Base-by-base conservation (phyloP, 2,797 vertebrate species). In the Pangasius larnaudii region DNA sequence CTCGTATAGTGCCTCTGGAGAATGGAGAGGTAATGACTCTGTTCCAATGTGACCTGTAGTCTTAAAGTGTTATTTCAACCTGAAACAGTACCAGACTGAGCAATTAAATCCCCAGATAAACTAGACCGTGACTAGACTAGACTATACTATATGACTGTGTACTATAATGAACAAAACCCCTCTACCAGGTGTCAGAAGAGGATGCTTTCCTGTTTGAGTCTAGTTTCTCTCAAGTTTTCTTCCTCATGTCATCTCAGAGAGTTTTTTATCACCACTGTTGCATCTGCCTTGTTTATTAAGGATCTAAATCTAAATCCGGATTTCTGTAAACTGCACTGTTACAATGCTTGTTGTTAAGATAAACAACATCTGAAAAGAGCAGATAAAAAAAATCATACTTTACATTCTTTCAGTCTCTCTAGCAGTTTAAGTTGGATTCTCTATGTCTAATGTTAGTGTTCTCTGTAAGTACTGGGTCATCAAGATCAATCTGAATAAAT, bases 1-100 rank as follows among this genome's bases (percentile, higher is more conserved):
- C 98, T 0, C 95, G 98, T 0, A 99, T 99, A 0, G 98, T 99
- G 63, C 98, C 98, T 0, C 94, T 99, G 93, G 98, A 99, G 91
- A 99, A 99, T 0, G 98, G 98, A 91, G 98, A 99, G 97, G 98
- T 99, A 89, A 71, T 24, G 24, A 5, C 19, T 71, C 39, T 78
- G 3, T 7, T 22, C n/a, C 83, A 61, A 7, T n/a, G 6, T 19
- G 59, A 74, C n/a, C 1, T n/a, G 1, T 22, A 71, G 11, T 9
- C 49, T 72, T 42, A 24, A 46, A n/a, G 36, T 46, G 2, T 42
- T 61, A 61, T 61, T 39, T 39, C 22, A n/a, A 16, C 24, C 1
- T 46, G 24, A 61, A 61, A 27, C 58, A 13, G 53, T 11, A 39
- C 30, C 78, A 59, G 33, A 39, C n/a, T 58, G 0, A 13, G 16